Conservation (phyloP, 2,888 invertebrate genomes). For the Cryptus viduatorius region DNA sequence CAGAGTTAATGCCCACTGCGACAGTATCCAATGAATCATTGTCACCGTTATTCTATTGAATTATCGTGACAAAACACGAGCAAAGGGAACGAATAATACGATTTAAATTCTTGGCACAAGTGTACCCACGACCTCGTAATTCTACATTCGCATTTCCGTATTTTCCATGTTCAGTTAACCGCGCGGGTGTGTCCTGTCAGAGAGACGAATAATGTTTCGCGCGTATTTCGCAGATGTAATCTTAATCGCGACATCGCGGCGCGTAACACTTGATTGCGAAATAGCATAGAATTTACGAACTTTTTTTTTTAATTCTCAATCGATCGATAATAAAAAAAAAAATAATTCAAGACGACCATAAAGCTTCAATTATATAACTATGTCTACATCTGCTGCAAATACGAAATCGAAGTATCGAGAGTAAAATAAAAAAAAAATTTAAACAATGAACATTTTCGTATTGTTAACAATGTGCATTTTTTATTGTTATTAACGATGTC, state of each 20-base stretch:
- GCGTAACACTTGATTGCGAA: no score
- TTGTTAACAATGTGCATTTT: not conserved
- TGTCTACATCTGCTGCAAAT: no score
- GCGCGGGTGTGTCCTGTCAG: constrained; percentile 58
- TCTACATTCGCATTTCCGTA: constrained; percentile 50
- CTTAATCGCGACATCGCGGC: not conserved
- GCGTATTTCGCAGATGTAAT: constrained; percentile 24
- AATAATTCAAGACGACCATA: no score
- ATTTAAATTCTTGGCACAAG: constrained; percentile 58
- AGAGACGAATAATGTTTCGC: constrained; percentile 34
- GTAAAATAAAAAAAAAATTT: no score
- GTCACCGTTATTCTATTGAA: constrained; percentile 34
- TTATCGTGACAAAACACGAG: constrained; percentile 23
- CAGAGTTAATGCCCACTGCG: constrained; percentile 16
- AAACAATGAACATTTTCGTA: no score
- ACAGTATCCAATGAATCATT: constrained; percentile 28
- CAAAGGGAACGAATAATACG: constrained; percentile 46
- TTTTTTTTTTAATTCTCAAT: no score
- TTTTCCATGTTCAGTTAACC: constrained; percentile 36
- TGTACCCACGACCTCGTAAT: constrained; percentile 55
- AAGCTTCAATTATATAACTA: no score
- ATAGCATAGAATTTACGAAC: no score
- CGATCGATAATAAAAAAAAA: no score
- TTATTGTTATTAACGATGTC: not conserved
- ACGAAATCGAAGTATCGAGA: no score